Conservation (phyloP, 2,888 invertebrate species). For the Stramonita haemastoma region DNA sequence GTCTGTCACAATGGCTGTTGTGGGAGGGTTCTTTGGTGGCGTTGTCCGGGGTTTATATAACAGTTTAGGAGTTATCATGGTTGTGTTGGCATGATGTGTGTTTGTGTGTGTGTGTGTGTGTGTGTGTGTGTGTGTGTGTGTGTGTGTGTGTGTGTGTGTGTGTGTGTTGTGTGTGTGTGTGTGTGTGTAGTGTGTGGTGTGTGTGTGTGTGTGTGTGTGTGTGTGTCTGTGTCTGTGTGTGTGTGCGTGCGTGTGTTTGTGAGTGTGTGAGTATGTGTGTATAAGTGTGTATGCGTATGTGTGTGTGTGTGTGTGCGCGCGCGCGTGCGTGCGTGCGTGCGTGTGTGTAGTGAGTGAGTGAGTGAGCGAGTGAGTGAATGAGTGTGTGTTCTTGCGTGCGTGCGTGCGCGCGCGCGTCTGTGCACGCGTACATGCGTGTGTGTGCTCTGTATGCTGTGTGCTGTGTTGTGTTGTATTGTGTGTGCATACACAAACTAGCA, state of each 20-base stretch:
- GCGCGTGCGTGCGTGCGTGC: not conserved
- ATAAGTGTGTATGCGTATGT: constrained; percentile 19
- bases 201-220: not conserved
- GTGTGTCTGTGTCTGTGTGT: not conserved
- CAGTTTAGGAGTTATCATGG: too few relatives aligned
- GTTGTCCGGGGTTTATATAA: too few relatives aligned
- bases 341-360: too few relatives aligned
- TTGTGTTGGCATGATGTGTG: not conserved
- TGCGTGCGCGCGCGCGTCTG: not conserved
- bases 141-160: not conserved
- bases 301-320: not conserved
- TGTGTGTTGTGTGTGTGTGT: not conserved
- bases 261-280: constrained; percentile 17
- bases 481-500: not conserved
- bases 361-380: too few relatives aligned
- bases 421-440: not conserved
- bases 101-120: not conserved
- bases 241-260: not conserved
- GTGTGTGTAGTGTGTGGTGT: too few relatives aligned
- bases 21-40: too few relatives aligned
- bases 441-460: not conserved
- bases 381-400: not conserved
- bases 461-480: not conserved
- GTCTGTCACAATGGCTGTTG: too few relatives aligned
- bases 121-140: not conserved